Evolutionary conservation across 2,113 vertebrate species (phyloP).

Genomic region (Rynchops niger): DNA sequence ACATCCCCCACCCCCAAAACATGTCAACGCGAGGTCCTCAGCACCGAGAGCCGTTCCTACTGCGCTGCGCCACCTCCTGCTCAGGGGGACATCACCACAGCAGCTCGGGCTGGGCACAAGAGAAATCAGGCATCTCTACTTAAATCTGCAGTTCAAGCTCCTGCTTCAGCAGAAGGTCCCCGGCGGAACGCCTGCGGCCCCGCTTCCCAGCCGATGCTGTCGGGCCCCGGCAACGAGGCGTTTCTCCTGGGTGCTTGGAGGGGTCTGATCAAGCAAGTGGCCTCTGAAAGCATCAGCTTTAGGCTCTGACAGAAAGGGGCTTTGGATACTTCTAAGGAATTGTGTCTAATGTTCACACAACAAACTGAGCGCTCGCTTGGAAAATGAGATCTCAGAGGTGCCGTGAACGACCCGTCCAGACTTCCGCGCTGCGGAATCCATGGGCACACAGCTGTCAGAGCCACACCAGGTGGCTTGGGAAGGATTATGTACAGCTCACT

Average conservation of each 20-base stretch:
- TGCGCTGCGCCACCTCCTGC: neutral
- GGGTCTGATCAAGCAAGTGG: neutral
- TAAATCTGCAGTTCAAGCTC: neutral
- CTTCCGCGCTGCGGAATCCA: neutral
- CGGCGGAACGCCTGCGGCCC: accelerated
- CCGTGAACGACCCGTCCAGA: neutral
- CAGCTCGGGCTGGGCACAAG: neutral
- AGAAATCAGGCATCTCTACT: neutral
- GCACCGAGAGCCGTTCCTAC: neutral
- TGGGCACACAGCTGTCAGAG: neutral
- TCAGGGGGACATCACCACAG: neutral
- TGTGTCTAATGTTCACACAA: neutral
- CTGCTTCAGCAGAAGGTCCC: neutral
- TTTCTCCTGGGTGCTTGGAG: neutral
- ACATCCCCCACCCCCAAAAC: no score
- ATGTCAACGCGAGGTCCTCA: neutral
- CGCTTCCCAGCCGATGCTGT: neutral
- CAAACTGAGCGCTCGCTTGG: neutral
- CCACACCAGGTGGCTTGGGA: neutral
- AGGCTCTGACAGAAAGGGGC: neutral
- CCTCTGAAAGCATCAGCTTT: neutral
- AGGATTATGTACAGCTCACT: neutral
- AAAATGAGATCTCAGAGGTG: neutral
- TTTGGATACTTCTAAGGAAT: neutral
- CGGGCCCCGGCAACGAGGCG: accelerated